Percentiles rank a stretch among this genome's conserved stretches.
Evolutionary conservation across 2,888 invertebrate species (phyloP).

Genomic region (Siphonodentalium dalli): DNA sequence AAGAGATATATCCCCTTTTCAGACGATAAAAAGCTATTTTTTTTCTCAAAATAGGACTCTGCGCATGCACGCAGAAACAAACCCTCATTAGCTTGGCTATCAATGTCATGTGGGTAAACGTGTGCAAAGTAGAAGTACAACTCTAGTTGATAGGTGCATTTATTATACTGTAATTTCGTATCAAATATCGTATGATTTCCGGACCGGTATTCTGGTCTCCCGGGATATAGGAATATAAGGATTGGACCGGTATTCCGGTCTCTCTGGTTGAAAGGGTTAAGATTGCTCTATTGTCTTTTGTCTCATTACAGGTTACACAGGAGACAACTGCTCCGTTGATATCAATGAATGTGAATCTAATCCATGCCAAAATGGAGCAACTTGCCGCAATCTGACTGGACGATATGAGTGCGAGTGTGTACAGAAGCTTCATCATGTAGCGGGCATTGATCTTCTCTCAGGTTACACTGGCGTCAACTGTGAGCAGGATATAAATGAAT

Average conservation of each 20-base stretch:
- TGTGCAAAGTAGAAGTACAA: no score
- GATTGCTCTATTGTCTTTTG: background rate
- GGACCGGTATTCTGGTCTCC: no score
- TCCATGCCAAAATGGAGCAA: conserved; percentile 51
- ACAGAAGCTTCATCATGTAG: conserved; percentile 12
- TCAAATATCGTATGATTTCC: no score
- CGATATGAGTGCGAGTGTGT: conserved; percentile 32
- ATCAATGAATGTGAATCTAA: conserved; percentile 40
- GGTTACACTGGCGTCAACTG: conserved; percentile 55
- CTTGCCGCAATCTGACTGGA: conserved; percentile 28
- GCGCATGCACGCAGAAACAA: no score
- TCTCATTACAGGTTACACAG: conserved; percentile 29
- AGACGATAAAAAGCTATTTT: no score
- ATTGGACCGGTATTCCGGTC: no score
- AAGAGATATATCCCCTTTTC: no score
- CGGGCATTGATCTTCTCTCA: conserved; percentile 27
- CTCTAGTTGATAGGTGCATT: conserved; percentile 1
- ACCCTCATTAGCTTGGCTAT: no score
- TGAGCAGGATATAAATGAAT: conserved; percentile 42
- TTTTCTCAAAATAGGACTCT: no score
- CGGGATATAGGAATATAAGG: no score
- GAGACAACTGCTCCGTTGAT: conserved; percentile 30
- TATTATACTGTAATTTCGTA: conserved; percentile 1
- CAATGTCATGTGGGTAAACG: no score
- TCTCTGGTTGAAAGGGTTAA: no score